These are phyloP conservation scores for Pachliopta kotzebuea DNA, from an alignment of 2,888 invertebrate genomes.

Conservation along the genomic window DNA sequence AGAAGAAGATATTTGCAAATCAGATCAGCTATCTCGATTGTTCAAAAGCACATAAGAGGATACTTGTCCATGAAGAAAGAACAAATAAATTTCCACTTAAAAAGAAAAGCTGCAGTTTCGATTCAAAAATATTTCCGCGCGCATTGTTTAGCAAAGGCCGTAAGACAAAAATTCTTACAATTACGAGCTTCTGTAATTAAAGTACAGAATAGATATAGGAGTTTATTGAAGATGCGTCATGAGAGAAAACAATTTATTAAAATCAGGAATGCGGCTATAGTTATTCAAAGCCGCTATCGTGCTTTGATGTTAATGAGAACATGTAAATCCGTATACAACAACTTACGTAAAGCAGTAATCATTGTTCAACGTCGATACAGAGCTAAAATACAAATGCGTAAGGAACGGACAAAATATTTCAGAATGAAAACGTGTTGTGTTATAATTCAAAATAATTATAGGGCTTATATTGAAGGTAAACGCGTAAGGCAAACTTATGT, in stretches of 20 bases:
- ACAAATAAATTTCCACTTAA: constrained; percentile 42
- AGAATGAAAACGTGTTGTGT: constrained; percentile 49
- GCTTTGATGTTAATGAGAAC: constrained; percentile 43
- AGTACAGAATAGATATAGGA: constrained; percentile 64
- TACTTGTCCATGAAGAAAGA: constrained; percentile 48
- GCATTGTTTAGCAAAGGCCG: constrained; percentile 37
- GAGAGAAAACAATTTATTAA: constrained; percentile 44
- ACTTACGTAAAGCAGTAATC: constrained; percentile 36
- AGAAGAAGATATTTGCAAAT: constrained; percentile 56
- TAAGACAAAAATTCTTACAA: constrained; percentile 37
- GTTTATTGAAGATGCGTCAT: constrained; percentile 52
- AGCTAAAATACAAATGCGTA: constrained; percentile 57
- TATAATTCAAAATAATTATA: constrained; percentile 62
- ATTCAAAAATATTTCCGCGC: constrained; percentile 49
- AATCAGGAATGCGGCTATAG: constrained; percentile 47
- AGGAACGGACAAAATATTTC: constrained; percentile 46
- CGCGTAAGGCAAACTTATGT: constrained; percentile 48
- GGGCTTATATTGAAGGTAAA: constrained; percentile 52
- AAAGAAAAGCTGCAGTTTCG: constrained; percentile 46
- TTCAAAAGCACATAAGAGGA: constrained; percentile 76
- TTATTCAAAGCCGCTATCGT: constrained; percentile 52
- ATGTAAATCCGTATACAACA: constrained; percentile 35
- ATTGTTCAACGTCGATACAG: constrained; percentile 64
- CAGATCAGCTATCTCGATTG: constrained; percentile 54
- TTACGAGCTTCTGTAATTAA: constrained; percentile 44